These are phyloP conservation scores for Diphyllodes magnificus DNA, from an alignment of 2,113 vertebrate species.

Conservation along the genomic window DNA sequence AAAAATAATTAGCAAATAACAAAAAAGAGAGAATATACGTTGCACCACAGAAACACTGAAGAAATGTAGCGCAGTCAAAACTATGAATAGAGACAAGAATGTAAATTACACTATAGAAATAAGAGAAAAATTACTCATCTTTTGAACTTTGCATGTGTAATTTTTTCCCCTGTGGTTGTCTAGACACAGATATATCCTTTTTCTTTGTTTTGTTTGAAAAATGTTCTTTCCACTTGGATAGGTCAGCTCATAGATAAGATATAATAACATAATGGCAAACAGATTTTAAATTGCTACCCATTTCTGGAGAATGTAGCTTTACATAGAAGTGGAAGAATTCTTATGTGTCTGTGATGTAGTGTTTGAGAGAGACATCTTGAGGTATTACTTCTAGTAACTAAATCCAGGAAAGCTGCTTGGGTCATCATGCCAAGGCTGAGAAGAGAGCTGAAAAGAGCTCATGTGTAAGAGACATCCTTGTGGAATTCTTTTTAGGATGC, in stretches of 20 bases:
- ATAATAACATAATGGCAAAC: not conserved
- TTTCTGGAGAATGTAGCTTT: not conserved
- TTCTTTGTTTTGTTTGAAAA: not conserved
- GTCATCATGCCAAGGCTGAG: not conserved
- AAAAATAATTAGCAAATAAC: not conserved
- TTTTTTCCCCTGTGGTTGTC: not conserved
- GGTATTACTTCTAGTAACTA: not conserved
- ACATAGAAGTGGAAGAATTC: not conserved
- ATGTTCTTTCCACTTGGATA: not conserved
- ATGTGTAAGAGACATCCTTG: fast-evolving
- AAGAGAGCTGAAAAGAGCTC: not conserved
- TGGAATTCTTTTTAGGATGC: not conserved
- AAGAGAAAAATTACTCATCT: not conserved
- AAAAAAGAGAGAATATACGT: not conserved
- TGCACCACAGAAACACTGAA: not conserved
- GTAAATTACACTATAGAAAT: not conserved
- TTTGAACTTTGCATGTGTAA: not conserved
- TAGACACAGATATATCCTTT: not conserved
- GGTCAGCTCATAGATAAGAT: not conserved
- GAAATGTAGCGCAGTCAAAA: not conserved
- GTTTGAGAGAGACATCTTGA: not conserved
- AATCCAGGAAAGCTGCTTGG: not conserved
- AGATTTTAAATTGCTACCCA: not conserved
- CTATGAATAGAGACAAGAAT: not conserved
- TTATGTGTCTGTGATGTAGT: not conserved